Evolutionary conservation across 2,888 invertebrate species (phyloP), one percentile per base, ranked within the genome.

Genomic region (Poecilobothrus nobilitatus): DNA sequence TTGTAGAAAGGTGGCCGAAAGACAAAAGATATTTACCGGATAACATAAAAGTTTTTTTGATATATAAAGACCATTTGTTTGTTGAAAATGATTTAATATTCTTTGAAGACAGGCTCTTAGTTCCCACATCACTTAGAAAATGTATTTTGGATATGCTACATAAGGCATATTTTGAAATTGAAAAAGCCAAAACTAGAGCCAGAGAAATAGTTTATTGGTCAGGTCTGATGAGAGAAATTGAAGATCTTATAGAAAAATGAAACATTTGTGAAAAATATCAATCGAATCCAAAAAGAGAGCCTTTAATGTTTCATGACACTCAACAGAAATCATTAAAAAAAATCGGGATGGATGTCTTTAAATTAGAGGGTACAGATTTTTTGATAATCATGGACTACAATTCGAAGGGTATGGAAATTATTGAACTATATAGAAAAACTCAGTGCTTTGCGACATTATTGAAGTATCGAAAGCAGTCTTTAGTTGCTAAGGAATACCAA

Each of bases 1-100:
- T 5, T 10, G 27, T 73, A 71, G 68, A 67, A 74, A 1, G 74
- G 72, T 73, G 75, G 74, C 6, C 63, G 68, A 18, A 65, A 65
- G 65, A 68, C 73, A 21, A 66, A 61, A 62, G 69, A 74, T 21
- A 68, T 74, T 37, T 63, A 1, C 4, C 21, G 8, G 22, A 63
- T 10, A 63, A 22, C 22, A 22, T 63, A 12, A 63, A 63, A 63
- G 5, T 1, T 10, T 63, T 10, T 2, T 63, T 21, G 22, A 63
- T 22, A 63, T 22, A 21, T 22, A 63, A 5, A 8, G 8, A 63
- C 21, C 1, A 21, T 1, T 10, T 63, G 2, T 63, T 10, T 63
- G 63, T 63, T 2, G 63, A 63, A 4, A 33, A 70, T 33, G 53
- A 61, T 27, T 20, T 61, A 12, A 61, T 70, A 1, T 68, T 69